Evolutionary conservation across 2,888 invertebrate species (phyloP), one percentile per base, ranked within the genome.

Genomic region (Pomacea canaliculata): DNA sequence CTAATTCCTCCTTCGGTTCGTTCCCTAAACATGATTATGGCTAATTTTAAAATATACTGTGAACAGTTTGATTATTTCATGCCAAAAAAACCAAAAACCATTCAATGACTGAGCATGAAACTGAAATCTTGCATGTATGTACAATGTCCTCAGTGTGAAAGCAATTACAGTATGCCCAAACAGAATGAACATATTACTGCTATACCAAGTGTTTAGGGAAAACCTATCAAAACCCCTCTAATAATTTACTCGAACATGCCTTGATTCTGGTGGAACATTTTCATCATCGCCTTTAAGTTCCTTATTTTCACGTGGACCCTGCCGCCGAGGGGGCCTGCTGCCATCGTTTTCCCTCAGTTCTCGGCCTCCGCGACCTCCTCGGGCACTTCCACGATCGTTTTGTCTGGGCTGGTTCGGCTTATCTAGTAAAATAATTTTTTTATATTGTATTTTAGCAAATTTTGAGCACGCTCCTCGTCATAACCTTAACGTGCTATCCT

Each of bases 251-350:
- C 13, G 3, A 10, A 56, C 51, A 56, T 56, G 51, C 81, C 81
- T 80, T 70, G 79, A 79, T 68, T 82, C 82, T 37, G 78, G 79
- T 16, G 80, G 80, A 37, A 80, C 78, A 76, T 85, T 86, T 71
- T 85, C 86, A 60, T 86, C 86, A 23, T 84, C 78, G 65, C 74
- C 77, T n/a, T 69, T 59, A 8, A 66, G 59, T 16, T 79, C 79
- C 27, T 72, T 67, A 46, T 69, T 62, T 23, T 79, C 79, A 66
- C 77, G 68, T 48, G 77, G 75, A 7, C 75, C 72, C 65, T 74
- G 76, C 71, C 82, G 71, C 70, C 82, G 72, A 27, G 85, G 85
- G n/a, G 84, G 77, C 75, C 83, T 82, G 60, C 85, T 84, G 56
- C 75, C 78, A 69, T 82, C 82, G 60, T 80, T 78, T 69, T 80